Evolutionary conservation across 64 coral and sea anemone genomes (phyloP).

Genomic region (Actinia equina): DNA sequence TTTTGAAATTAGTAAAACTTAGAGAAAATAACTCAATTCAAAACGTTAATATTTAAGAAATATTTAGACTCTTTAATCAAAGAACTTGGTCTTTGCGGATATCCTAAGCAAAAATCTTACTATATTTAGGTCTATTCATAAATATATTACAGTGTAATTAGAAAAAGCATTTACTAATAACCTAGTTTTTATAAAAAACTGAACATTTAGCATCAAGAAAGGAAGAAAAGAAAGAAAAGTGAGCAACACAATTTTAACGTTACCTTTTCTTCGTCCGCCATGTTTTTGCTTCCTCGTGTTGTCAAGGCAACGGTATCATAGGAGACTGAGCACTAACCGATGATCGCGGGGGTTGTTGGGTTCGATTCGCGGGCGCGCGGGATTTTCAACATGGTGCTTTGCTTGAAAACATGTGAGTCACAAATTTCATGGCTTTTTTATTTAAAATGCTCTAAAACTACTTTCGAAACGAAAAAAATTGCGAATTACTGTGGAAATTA

Average conservation of each 20-base stretch:
- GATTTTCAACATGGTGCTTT: not conserved
- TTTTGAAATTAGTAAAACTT: too few species aligned
- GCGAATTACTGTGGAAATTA: not conserved
- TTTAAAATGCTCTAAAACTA: not conserved
- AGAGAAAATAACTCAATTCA: too few species aligned
- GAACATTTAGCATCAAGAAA: not conserved
- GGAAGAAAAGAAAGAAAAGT: not conserved
- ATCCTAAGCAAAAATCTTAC: too few species aligned
- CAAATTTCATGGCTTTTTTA: not conserved
- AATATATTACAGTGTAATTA: not conserved
- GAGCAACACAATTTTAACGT: not conserved
- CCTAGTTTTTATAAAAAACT: not conserved
- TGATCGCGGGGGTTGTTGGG: not conserved
- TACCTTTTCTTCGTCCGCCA: conserved; percentile 64
- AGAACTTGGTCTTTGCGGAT: too few species aligned
- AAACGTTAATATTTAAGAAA: too few species aligned
- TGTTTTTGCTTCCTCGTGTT: conserved; percentile 35
- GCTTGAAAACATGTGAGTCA: not conserved
- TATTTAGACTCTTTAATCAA: too few species aligned
- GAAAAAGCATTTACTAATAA: not conserved
- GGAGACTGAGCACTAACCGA: not conserved
- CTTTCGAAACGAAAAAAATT: not conserved
- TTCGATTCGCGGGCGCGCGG: not conserved
- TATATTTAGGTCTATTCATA: not conserved
- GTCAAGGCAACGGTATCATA: not conserved